Percentiles rank a stretch among this genome's conserved stretches.
Evolutionary conservation across 2,797 vertebrate genomes (phyloP).

Genomic region (Brachymystax lenok): DNA sequence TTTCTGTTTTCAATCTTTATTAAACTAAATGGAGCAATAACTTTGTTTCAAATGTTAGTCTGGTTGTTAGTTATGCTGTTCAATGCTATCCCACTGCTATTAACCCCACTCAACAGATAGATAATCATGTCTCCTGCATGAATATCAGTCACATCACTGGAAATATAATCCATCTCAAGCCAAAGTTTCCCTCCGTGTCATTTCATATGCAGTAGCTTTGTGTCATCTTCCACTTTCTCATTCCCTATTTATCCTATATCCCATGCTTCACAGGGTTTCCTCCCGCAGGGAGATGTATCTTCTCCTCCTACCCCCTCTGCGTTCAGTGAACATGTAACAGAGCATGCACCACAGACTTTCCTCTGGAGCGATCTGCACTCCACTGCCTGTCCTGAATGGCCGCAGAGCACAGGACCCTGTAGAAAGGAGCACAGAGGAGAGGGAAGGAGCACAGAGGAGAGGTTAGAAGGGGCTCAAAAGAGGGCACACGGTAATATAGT

Average conservation of each 20-base stretch:
- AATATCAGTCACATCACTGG: no score
- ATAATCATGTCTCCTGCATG: no score
- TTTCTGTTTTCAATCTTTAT: no score
- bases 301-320: constrained; percentile 14
- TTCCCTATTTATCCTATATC: background rate
- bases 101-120: background rate
- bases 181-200: no score
- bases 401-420: constrained; percentile 72
- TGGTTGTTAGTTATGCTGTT: background rate
- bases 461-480: background rate
- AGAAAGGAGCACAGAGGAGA: background rate
- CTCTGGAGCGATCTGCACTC: constrained; percentile 69
- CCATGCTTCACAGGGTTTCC: constrained; percentile 13
- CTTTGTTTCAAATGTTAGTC: background rate
- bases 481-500: background rate
- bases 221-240: background rate
- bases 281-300: constrained; percentile 25
- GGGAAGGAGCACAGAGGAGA: background rate
- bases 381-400: constrained; percentile 57
- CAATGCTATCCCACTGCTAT: background rate
- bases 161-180: no score
- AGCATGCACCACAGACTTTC: constrained; percentile 74
- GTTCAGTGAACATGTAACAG: constrained; percentile 69
- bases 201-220: background rate
- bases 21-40: background rate